Percentiles rank a stretch among this genome's conserved stretches.
phyloP scores from a whole-genome alignment of 2,797 vertebrate species.

The Sebastes steindachneri region DNA sequence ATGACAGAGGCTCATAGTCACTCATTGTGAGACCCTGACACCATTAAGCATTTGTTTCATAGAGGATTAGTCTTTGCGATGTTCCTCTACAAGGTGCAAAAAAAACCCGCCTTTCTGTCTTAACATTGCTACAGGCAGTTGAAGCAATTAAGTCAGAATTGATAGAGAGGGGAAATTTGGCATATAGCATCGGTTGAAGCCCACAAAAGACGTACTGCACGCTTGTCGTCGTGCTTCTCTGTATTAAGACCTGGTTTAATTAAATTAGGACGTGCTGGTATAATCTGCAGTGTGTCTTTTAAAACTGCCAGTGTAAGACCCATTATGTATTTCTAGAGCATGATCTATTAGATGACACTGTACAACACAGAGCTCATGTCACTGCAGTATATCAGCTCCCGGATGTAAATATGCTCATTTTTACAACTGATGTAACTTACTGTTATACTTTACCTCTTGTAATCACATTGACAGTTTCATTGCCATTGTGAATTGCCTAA shows the following conservation, averaged over 20 bases:
- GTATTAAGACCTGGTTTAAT: slow-evolving; percentile 48
- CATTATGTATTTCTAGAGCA: slow-evolving; percentile 42
- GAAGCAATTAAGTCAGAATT: slow-evolving; percentile 52
- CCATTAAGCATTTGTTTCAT: slow-evolving; percentile 42
- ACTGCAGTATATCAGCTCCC: slow-evolving; percentile 16
- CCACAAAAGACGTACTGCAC: slow-evolving; percentile 35
- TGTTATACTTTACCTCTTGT: slow-evolving; percentile 23
- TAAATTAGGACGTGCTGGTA: slow-evolving; percentile 39
- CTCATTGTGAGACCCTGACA: slow-evolving; percentile 48
- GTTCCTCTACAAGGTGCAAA: slow-evolving; percentile 51
- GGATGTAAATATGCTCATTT: slow-evolving; percentile 63
- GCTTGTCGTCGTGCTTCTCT: slow-evolving; percentile 27
- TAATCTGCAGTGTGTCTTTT: slow-evolving; percentile 46
- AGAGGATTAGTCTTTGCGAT: slow-evolving; percentile 49
- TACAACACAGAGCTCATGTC: slow-evolving; percentile 26
- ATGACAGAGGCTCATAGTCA: slow-evolving; percentile 26
- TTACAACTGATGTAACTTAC: slow-evolving; percentile 39
- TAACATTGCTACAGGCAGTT: slow-evolving; percentile 41
- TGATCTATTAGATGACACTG: slow-evolving; percentile 34
- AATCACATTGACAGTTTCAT: slow-evolving; percentile 32
- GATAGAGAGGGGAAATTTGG: slow-evolving; percentile 23
- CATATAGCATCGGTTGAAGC: slow-evolving; percentile 9
- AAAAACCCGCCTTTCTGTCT: slow-evolving; percentile 52
- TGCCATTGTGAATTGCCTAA: slow-evolving; percentile 19
- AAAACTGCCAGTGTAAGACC: slow-evolving; percentile 39